A percentile compares a stretch with the other conserved stretches of the same genome.
Conservation (phyloP, 2,113 vertebrate species). For the Brevimyrus niger region DNA sequence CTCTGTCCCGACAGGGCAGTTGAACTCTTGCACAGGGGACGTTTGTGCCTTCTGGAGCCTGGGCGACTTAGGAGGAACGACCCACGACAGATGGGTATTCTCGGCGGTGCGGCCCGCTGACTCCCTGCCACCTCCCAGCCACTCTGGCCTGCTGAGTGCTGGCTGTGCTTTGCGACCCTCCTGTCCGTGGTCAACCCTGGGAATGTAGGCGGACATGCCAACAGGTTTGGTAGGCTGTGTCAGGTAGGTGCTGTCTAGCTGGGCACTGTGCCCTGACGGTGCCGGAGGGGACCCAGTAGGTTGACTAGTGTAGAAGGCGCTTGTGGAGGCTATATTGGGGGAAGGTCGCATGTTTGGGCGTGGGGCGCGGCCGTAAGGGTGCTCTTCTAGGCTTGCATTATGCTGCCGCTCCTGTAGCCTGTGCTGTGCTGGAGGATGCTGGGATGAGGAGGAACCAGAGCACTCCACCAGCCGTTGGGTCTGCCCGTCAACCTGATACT, state of each 20-base stretch:
- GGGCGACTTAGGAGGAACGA: constrained; percentile 67
- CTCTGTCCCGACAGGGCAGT: constrained; percentile 58
- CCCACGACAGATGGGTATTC: constrained; percentile 52
- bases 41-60: constrained; percentile 65
- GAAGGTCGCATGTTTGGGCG: constrained; percentile 45
- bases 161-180: constrained; percentile 54
- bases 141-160: constrained; percentile 31
- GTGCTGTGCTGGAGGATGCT: not conserved
- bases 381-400: constrained; percentile 52
- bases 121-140: constrained; percentile 46
- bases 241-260: constrained; percentile 48
- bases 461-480: constrained; percentile 39
- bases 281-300: constrained; percentile 41
- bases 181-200: constrained; percentile 59
- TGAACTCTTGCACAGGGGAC: constrained; percentile 60
- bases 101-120: constrained; percentile 42
- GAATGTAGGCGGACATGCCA: constrained; percentile 44
- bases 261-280: constrained; percentile 39
- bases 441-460: not conserved
- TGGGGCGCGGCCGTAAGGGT: constrained; percentile 45
- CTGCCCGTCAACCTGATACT: constrained; percentile 41
- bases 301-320: constrained; percentile 59
- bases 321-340: constrained; percentile 57
- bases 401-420: not conserved
- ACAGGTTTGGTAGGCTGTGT: constrained; percentile 58